Evolutionary conservation across 2,797 vertebrate species (phyloP).

Genomic region (Sebastes vulpes): DNA sequence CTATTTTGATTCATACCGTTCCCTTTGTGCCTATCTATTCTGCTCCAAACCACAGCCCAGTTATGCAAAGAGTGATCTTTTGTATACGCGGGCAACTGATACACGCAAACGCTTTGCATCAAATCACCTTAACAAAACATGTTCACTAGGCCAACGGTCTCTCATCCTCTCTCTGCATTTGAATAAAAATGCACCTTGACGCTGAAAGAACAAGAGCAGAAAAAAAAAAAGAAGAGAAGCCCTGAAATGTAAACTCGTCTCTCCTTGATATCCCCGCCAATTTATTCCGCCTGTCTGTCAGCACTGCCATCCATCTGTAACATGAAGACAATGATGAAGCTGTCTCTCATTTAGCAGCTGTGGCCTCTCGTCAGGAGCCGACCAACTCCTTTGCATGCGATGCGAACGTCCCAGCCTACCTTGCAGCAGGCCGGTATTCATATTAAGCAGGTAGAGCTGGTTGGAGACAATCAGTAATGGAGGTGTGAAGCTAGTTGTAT

Average conservation of each 20-base stretch:
- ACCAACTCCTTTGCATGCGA: conserved; percentile 75
- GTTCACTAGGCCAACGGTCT: conserved; percentile 23
- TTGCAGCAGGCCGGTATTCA: conserved; percentile 28
- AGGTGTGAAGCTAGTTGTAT: conserved; percentile 4
- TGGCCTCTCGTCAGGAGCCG: conserved; percentile 69
- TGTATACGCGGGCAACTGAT: conserved; percentile 37
- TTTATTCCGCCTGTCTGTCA: conserved; percentile 81
- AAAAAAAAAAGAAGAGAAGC: conserved; percentile 3
- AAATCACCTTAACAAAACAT: conserved; percentile 59
- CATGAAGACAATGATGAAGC: conserved; percentile 74
- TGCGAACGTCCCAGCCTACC: conserved; percentile 16
- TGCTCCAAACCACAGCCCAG: conserved; percentile 20
- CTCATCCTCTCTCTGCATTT: conserved; percentile 37
- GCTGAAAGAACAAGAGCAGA: conserved; percentile 12
- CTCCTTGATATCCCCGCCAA: conserved; percentile 74
- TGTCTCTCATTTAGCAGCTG: conserved; percentile 77
- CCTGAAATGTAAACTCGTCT: conserved; percentile 71
- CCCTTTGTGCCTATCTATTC: background rate
- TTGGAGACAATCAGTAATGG: conserved; percentile 47
- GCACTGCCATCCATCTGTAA: conserved; percentile 80
- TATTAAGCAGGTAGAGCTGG: conserved; percentile 71
- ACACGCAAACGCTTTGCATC: conserved; percentile 61
- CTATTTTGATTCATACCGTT: background rate
- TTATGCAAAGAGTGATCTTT: conserved; percentile 25
- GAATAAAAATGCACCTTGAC: conserved; percentile 75